Conservation (phyloP, 2,113 vertebrate species). For the Phylloscopus trochilus region DNA sequence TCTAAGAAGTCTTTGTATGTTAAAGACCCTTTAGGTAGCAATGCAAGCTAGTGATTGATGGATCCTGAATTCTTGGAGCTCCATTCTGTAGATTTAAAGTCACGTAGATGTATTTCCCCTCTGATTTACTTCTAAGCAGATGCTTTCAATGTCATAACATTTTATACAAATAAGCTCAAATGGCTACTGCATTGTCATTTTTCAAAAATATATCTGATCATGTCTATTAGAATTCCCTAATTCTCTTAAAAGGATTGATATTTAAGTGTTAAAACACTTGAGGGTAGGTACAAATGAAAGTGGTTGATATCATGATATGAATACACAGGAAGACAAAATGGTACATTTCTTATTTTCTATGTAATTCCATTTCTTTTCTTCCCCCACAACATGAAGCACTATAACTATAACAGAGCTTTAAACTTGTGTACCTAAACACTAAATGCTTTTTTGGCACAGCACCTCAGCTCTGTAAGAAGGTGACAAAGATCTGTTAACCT, state of each 20-base stretch:
- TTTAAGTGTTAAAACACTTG: neutral
- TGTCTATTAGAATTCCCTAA: neutral
- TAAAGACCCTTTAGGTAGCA: slow-evolving; percentile 4
- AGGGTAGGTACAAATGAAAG: neutral
- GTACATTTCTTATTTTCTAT: neutral
- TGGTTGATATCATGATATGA: neutral
- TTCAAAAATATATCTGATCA: neutral
- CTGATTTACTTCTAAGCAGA: slow-evolving; percentile 5
- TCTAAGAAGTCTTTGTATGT: neutral
- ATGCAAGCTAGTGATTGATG: neutral
- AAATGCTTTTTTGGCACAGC: neutral
- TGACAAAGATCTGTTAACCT: neutral
- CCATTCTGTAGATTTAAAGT: slow-evolving; percentile 24
- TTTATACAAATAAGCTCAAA: neutral
- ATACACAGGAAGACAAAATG: neutral
- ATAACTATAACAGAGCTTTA: neutral
- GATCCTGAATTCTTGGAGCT: neutral
- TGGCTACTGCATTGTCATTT: neutral
- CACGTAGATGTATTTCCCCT: neutral
- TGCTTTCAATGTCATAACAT: neutral
- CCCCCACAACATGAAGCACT: neutral
- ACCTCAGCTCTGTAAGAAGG: neutral
- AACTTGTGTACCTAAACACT: neutral
- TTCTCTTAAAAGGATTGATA: neutral
- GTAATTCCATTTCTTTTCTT: neutral